phyloP scores from a whole-genome alignment of 2,797 vertebrate genomes.

The Rhadinocentrus ornatus region DNA sequence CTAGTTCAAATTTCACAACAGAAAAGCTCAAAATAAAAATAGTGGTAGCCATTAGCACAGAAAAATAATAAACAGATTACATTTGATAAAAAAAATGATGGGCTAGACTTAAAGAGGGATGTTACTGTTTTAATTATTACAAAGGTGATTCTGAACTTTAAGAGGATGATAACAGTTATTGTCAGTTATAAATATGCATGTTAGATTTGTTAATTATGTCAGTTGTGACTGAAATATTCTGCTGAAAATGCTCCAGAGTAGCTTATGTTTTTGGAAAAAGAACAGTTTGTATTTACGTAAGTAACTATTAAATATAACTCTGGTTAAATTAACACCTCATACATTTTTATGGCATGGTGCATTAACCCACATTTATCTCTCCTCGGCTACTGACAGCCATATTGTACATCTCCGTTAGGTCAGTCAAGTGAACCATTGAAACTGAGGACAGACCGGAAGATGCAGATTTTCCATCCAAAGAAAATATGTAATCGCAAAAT shows the following conservation, averaged over 20 bases:
- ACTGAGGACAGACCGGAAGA: conserved; percentile 16
- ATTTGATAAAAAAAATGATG: background rate
- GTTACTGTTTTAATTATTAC: background rate
- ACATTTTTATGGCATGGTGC: conserved; percentile 7
- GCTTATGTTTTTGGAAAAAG: background rate
- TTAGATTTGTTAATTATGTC: background rate
- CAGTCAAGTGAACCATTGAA: conserved; percentile 9
- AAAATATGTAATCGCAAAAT: background rate
- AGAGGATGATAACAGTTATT: background rate
- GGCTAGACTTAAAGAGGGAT: background rate
- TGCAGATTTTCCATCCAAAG: background rate
- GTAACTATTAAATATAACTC: background rate
- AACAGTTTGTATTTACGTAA: background rate
- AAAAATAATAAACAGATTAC: background rate
- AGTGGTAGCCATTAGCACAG: too few relatives aligned
- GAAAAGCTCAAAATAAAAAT: background rate
- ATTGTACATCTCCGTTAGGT: conserved; percentile 66
- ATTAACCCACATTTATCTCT: conserved; percentile 42
- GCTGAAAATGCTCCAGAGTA: background rate
- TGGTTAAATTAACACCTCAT: conserved; percentile 8
- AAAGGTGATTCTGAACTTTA: background rate
- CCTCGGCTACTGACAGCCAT: conserved; percentile 71
- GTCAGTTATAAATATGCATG: too few relatives aligned
- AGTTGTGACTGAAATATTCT: background rate
- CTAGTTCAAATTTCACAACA: background rate